Conservation (phyloP, 2,888 invertebrate species). For the Quadriops clusia region DNA sequence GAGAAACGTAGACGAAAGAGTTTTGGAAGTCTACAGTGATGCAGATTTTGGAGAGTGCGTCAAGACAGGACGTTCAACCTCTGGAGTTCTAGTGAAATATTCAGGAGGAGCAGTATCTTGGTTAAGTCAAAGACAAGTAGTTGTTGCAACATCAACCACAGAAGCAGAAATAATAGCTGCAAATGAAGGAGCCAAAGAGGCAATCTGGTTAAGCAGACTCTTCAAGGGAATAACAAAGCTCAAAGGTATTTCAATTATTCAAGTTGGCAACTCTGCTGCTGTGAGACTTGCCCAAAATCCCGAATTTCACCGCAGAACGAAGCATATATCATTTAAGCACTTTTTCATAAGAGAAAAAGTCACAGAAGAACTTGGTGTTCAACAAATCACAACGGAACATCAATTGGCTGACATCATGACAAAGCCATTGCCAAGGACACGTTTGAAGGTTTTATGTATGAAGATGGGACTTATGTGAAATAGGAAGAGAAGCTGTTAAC, state of each 20-base stretch:
- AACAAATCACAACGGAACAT: no score
- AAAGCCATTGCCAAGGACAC: no score
- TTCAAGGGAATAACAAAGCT: not conserved
- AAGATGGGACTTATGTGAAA: conserved; percentile 14
- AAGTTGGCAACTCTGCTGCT: conserved; percentile 1
- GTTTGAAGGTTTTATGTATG: conserved; percentile 13
- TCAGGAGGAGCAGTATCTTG: conserved; percentile 4
- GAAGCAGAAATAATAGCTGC: no score
- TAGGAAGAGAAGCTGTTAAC: no score
- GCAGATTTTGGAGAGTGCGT: conserved; percentile 29
- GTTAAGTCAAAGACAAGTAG: not conserved
- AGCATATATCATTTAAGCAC: conserved; percentile 2
- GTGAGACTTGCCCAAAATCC: not conserved
- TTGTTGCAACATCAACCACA: conserved; percentile 2
- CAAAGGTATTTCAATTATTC: not conserved
- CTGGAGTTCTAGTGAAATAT: not conserved
- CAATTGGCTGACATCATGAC: conserved; percentile 23
- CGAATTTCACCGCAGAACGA: conserved; percentile 3
- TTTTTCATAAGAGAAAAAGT: conserved; percentile 2
- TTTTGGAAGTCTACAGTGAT: conserved; percentile 23
- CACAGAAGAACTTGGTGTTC: no score
- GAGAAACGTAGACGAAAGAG: conserved; percentile 7
- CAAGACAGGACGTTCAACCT: not conserved
- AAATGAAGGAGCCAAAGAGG: conserved; percentile 1
- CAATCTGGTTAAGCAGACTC: not conserved